A percentile compares a stretch with the other conserved stretches of the same genome.
Conservation (phyloP, 2,888 invertebrate species). For the Hydriomena furcata region DNA sequence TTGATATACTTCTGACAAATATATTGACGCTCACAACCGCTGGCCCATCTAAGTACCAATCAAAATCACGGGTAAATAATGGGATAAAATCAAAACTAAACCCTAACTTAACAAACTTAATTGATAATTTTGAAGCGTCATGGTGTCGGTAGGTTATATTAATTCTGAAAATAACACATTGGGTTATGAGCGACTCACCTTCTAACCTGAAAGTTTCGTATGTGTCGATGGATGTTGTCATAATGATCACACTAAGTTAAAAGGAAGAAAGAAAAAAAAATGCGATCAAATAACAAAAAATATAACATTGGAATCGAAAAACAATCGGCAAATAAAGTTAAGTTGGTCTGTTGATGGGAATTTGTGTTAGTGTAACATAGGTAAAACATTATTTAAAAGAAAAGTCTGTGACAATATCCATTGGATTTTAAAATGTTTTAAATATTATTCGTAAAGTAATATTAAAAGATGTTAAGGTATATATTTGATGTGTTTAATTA, state of each 20-base stretch:
- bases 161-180: conserved; percentile 30
- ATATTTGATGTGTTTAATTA: neutral
- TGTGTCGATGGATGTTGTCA: conserved; percentile 32
- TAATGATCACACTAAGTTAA: conserved; percentile 43
- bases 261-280: conserved; percentile 44
- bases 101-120: conserved; percentile 55
- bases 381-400: conserved; percentile 40
- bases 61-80: conserved; percentile 74
- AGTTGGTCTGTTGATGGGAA: conserved; percentile 73
- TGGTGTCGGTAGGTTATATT: conserved; percentile 28
- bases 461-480: too few species aligned
- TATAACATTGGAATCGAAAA: conserved; percentile 47
- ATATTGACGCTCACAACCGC: conserved; percentile 98
- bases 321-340: conserved; percentile 46
- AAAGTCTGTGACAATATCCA: conserved; percentile 6
- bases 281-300: conserved; percentile 49
- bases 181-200: conserved; percentile 51
- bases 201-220: conserved; percentile 48
- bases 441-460: conserved; percentile 3
- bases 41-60: conserved; percentile 91
- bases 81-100: conserved; percentile 56
- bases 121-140: conserved; percentile 37
- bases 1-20: conserved; percentile 99
- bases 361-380: conserved; percentile 78
- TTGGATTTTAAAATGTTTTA: conserved; percentile 1